phyloP scores from a whole-genome alignment of 2,797 vertebrate genomes.

The Lateolabrax maculatus region DNA sequence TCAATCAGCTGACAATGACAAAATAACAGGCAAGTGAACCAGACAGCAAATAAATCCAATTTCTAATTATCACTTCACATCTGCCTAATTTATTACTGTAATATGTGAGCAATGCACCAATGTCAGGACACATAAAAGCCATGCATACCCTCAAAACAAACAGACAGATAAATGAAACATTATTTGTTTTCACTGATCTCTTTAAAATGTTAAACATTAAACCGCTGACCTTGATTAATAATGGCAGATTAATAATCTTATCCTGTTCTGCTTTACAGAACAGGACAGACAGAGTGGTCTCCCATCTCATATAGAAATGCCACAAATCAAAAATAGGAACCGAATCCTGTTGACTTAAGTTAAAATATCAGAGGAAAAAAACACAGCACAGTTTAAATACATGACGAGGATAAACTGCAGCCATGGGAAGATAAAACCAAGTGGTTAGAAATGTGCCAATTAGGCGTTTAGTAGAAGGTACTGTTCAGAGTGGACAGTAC shows the following conservation, averaged over 20 bases:
- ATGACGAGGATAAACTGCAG: neutral
- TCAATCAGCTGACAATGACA: conserved; percentile 2
- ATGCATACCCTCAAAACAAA: conserved; percentile 50
- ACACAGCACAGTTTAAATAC: neutral
- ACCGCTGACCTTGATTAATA: conserved; percentile 51
- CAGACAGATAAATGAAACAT: conserved; percentile 48
- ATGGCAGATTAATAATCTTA: conserved; percentile 67
- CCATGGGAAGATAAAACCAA: conserved; percentile 26
- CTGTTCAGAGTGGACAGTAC: conserved; percentile 29
- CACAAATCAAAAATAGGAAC: conserved; percentile 29
- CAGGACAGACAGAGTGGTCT: conserved; percentile 9
- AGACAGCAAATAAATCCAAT: conserved; percentile 58
- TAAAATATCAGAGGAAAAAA: neutral
- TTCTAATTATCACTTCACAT: conserved; percentile 37
- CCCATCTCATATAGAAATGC: conserved; percentile 29
- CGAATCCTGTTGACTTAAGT: conserved; percentile 20
- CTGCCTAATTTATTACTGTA: conserved; percentile 40
- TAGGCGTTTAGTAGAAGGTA: conserved; percentile 9
- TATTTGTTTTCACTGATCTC: conserved; percentile 65
- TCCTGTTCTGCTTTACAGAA: conserved; percentile 38
- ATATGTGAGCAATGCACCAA: conserved; percentile 35
- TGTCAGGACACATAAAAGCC: conserved; percentile 67
- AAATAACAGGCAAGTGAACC: conserved; percentile 49
- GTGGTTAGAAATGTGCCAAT: neutral
- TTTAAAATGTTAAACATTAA: conserved; percentile 65